Evolutionary conservation across 2,113 vertebrate species (phyloP).

Genomic region (Saccopteryx leptura): DNA sequence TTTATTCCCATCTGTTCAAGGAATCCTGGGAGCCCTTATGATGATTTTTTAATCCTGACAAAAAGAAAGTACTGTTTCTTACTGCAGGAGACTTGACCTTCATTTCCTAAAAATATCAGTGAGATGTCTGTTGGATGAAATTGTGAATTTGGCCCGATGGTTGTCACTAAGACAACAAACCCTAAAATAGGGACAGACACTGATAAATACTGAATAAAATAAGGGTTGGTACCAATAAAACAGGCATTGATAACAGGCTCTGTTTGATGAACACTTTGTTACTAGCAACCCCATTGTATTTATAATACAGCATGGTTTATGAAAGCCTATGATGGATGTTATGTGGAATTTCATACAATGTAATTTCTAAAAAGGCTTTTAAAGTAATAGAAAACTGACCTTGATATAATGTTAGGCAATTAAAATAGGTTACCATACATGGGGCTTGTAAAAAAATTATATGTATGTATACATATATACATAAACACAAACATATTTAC

Average conservation of each 20-base stretch:
- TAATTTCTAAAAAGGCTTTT: constrained; percentile 32
- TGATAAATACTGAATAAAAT: background rate
- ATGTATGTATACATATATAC: background rate
- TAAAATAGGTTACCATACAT: background rate
- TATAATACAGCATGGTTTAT: background rate
- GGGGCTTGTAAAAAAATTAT: background rate
- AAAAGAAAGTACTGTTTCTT: background rate
- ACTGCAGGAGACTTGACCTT: background rate
- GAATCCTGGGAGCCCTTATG: background rate
- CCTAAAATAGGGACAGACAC: background rate
- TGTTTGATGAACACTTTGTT: background rate
- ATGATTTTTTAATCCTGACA: background rate
- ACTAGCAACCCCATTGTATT: background rate
- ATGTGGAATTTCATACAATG: background rate
- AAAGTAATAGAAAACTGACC: constrained; percentile 7
- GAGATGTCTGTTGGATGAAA: background rate
- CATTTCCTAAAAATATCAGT: background rate
- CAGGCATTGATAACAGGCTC: background rate
- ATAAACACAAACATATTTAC: background rate
- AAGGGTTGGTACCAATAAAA: background rate
- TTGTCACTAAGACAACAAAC: constrained; percentile 42
- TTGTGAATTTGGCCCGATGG: background rate
- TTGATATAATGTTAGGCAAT: background rate
- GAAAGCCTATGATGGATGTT: background rate
- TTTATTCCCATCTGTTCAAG: background rate